These are phyloP conservation scores for Dendroctonus valens DNA, from an alignment of 1,140 invertebrate genomes.

Conservation along the genomic window DNA sequence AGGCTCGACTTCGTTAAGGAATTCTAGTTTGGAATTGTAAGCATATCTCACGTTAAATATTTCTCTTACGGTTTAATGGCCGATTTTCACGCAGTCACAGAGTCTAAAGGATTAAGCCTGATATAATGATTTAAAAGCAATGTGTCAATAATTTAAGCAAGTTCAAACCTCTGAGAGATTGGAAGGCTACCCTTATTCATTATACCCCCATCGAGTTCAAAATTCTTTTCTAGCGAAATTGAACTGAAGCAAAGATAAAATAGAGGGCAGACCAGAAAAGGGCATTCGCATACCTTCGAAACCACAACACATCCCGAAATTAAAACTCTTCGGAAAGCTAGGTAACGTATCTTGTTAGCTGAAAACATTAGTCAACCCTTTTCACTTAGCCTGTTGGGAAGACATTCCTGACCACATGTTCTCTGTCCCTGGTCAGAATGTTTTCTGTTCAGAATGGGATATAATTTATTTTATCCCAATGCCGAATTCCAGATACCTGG, in stretches of 20 bases:
- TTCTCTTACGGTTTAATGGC: too few species aligned
- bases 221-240: conserved; percentile 14
- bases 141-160: too few species aligned
- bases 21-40: too few species aligned
- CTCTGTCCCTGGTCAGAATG: conserved; percentile 22
- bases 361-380: conserved; percentile 37
- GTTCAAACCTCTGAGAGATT: too few species aligned
- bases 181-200: background rate
- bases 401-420: conserved; percentile 32
- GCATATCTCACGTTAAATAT: too few species aligned
- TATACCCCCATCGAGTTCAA: conserved; percentile 12
- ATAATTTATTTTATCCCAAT: conserved; percentile 32
- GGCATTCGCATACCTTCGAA: conserved; percentile 19
- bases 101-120: too few species aligned
- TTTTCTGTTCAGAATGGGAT: conserved; percentile 13
- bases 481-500: conserved; percentile 26
- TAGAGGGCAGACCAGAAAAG: conserved; percentile 4
- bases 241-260: conserved; percentile 15
- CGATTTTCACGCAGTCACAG: too few species aligned
- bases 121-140: too few species aligned
- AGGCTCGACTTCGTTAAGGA: too few species aligned
- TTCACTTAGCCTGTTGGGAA: conserved; percentile 28
- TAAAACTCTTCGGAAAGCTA: conserved; percentile 32
- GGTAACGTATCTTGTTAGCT: conserved; percentile 33
- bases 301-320: conserved; percentile 34